Conservation (phyloP, 2,113 vertebrate species). For the Genyomyrus donnyi region DNA sequence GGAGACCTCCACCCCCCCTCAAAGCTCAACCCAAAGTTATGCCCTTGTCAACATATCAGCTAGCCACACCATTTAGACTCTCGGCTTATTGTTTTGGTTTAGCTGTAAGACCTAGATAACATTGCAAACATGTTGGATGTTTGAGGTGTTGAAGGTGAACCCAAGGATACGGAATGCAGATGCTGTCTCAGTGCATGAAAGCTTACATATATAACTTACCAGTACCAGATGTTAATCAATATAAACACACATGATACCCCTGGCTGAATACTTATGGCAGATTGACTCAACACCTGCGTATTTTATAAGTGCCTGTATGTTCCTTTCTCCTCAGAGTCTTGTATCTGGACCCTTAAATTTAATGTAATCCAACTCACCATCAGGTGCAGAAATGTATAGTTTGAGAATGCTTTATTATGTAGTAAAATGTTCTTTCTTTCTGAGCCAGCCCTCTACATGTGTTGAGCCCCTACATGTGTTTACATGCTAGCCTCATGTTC, state of each 20-base stretch:
- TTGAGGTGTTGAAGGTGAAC: slow-evolving; percentile 48
- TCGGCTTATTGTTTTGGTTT: slow-evolving; percentile 38
- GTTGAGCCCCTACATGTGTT: neutral
- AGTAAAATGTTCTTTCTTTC: neutral
- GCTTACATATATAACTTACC: slow-evolving; percentile 46
- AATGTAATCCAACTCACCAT: neutral
- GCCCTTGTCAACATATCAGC: neutral
- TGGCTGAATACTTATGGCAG: slow-evolving; percentile 6
- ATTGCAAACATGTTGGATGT: slow-evolving; percentile 48
- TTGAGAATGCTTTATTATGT: neutral
- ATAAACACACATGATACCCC: slow-evolving; percentile 28
- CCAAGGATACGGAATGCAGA: slow-evolving; percentile 22
- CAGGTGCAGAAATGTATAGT: neutral
- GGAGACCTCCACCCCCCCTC: neutral
- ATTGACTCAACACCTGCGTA: slow-evolving; percentile 8
- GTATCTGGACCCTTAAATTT: neutral
- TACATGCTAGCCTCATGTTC: neutral
- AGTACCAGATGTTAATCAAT: slow-evolving; percentile 57
- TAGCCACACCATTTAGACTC: slow-evolving; percentile 19
- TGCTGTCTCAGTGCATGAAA: slow-evolving; percentile 39
- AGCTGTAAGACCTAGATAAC: slow-evolving; percentile 46
- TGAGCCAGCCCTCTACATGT: neutral
- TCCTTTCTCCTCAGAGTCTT: neutral
- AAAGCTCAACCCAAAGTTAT: neutral
- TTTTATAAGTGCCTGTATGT: neutral